Evolutionary conservation across 2,113 vertebrate species (phyloP).

Genomic region (Phalacrocorax carbo): DNA sequence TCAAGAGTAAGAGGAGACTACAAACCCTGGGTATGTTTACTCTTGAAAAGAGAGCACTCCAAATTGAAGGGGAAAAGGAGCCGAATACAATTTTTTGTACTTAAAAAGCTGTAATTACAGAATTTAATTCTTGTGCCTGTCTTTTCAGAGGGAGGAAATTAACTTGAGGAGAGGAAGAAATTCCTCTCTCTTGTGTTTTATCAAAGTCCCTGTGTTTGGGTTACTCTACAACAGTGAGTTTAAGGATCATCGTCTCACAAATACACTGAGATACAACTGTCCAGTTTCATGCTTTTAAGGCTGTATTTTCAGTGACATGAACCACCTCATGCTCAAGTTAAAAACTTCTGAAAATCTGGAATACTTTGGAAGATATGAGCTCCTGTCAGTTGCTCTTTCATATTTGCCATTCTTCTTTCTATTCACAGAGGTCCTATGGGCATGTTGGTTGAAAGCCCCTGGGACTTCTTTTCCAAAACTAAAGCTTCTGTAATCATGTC

Average conservation of each 20-base stretch:
- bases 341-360: not conserved
- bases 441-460: not conserved
- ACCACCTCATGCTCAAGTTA: not conserved
- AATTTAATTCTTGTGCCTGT: not conserved
- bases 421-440: not conserved
- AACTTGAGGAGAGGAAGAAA: not conserved
- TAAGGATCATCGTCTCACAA: not conserved
- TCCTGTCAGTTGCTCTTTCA: not conserved
- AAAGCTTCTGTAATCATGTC: not conserved
- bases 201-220: not conserved
- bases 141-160: not conserved
- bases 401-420: not conserved
- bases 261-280: rapidly evolving
- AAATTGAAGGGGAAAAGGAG: not conserved
- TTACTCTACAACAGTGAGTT: not conserved
- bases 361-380: not conserved
- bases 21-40: not conserved
- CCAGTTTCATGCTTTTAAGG: not conserved
- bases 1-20: not conserved
- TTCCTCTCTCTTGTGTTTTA: not conserved
- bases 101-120: not conserved
- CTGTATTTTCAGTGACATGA: not conserved
- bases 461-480: not conserved
- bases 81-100: not conserved
- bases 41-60: not conserved